Evolutionary conservation across 23 tunicate genomes (phyloP).

Genomic region (Trididemnum clinides): DNA sequence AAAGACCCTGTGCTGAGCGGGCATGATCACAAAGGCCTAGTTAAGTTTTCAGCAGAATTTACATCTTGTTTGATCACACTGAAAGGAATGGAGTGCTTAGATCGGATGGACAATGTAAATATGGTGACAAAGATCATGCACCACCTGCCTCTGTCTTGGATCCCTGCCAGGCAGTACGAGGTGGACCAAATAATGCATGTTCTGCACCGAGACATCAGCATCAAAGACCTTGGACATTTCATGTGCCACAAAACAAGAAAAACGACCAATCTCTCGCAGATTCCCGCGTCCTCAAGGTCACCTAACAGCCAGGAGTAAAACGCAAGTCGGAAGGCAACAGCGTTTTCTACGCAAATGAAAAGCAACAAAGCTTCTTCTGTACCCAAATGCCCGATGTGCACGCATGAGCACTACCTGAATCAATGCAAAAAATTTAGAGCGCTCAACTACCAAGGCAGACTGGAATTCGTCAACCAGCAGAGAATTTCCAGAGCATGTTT

Average conservation of each 20-base stretch:
- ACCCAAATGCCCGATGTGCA: not conserved
- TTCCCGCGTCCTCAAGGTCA: not conserved
- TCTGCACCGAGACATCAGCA: not conserved
- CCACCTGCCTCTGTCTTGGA: not conserved
- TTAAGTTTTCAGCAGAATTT: not conserved
- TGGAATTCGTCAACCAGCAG: not conserved
- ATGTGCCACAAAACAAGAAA: not conserved
- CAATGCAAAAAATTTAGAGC: not conserved
- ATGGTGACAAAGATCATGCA: not conserved
- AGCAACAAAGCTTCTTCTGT: not conserved
- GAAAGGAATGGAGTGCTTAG: not conserved
- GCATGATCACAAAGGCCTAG: not conserved
- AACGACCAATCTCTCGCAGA: not conserved
- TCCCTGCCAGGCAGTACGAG: not conserved
- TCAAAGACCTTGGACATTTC: not conserved
- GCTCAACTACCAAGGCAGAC: not conserved
- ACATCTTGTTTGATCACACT: not conserved
- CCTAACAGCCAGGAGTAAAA: not conserved
- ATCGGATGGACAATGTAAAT: not conserved
- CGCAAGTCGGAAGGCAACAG: not conserved
- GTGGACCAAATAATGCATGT: not conserved
- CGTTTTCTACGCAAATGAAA: not conserved
- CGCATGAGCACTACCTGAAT: not conserved
- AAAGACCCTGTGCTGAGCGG: not conserved
- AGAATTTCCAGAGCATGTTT: not conserved